These are phyloP conservation scores for Agonopterix subpropinquella DNA, from an alignment of 2,888 invertebrate species.

Conservation along the genomic window DNA sequence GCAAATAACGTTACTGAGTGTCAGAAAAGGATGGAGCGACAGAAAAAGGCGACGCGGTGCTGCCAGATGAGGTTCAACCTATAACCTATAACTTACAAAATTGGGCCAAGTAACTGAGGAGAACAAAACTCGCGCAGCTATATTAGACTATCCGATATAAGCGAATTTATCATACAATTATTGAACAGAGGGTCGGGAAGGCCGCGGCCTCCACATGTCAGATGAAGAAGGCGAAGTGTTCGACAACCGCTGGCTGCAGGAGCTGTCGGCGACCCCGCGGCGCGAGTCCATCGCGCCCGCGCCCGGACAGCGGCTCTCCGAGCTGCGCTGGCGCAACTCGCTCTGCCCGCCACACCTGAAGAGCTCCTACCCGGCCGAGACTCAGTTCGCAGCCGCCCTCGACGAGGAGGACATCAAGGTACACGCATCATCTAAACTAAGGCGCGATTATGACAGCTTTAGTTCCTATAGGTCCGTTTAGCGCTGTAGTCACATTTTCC, in stretches of 20 bases:
- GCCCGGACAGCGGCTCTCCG: conserved; percentile 68
- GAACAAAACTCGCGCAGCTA: too few species aligned
- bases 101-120: too few species aligned
- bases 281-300: conserved; percentile 20
- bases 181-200: conserved; percentile 6
- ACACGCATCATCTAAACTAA: too few species aligned
- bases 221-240: conserved; percentile 92
- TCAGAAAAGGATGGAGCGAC: too few species aligned
- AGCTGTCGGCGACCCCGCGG: conserved; percentile 78
- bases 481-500: too few species aligned
- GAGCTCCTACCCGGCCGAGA: conserved; percentile 90
- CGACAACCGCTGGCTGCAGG: conserved; percentile 85
- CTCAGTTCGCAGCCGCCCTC: conserved; percentile 77
- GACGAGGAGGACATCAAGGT: conserved; percentile 68
- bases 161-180: not conserved
- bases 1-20: too few species aligned
- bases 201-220: conserved; percentile 80
- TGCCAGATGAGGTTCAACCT: too few species aligned
- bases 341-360: conserved; percentile 89
- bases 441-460: too few species aligned
- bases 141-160: too few species aligned
- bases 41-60: too few species aligned
- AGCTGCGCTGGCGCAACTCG: conserved; percentile 87
- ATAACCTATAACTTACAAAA: too few species aligned
- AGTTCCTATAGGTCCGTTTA: too few species aligned